Percentiles rank a stretch among this genome's conserved stretches.
Evolutionary conservation across 2,888 invertebrate species (phyloP).

Genomic region (Molorchus minor): DNA sequence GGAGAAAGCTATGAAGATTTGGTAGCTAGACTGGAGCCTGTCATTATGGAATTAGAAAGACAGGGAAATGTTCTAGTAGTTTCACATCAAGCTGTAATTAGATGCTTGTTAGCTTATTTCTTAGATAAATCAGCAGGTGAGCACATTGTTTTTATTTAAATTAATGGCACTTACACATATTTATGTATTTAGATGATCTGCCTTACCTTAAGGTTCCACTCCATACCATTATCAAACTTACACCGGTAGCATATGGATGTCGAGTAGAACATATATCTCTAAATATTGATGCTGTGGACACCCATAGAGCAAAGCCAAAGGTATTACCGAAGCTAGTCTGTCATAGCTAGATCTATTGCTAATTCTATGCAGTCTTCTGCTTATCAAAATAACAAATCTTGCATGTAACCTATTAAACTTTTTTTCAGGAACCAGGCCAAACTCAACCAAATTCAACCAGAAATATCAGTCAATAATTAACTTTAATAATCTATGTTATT

Average conservation of each 20-base stretch:
- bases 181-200: constrained; percentile 75
- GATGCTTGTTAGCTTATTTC: constrained; percentile 97
- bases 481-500: constrained; percentile 2
- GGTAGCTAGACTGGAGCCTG: constrained; percentile 96
- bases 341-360: constrained; percentile 7
- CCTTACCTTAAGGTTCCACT: constrained; percentile 91
- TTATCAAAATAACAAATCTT: constrained; percentile 24
- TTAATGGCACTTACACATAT: constrained; percentile 12
- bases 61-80: constrained; percentile 96
- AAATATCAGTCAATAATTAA: constrained; percentile 5
- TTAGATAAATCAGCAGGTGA: constrained; percentile 92
- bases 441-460: constrained; percentile 36
- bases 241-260: constrained; percentile 98
- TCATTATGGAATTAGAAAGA: constrained; percentile 98
- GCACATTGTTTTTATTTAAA: constrained; percentile 29
- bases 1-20: constrained; percentile 98
- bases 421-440: constrained; percentile 60
- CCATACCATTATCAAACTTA: constrained; percentile 96
- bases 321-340: constrained; percentile 61
- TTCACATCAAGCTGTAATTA: constrained; percentile 95
- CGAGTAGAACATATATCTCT: constrained; percentile 93
- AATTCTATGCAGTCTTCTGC: constrained; percentile 2
- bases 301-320: constrained; percentile 91
- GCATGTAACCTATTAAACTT: constrained; percentile 48
- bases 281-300: constrained; percentile 94